Conservation (phyloP, 2,888 invertebrate genomes). For the Nomada goodeniana region DNA sequence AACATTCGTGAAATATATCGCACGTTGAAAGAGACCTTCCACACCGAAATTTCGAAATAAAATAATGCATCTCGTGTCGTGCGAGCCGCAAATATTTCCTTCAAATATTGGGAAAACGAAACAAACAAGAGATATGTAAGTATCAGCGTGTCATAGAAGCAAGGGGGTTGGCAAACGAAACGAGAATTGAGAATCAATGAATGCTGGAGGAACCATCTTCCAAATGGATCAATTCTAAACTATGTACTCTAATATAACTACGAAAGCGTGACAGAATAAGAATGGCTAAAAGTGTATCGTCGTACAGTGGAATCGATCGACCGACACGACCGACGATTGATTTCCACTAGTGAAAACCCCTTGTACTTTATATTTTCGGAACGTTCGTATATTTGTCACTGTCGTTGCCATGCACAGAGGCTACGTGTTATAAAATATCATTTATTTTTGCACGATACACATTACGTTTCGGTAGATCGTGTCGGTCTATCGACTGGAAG, state of each 20-base stretch:
- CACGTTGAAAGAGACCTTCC: too few species aligned
- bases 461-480: constrained; percentile 39
- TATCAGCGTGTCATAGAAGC: constrained; percentile 68
- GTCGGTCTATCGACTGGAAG: constrained; percentile 53
- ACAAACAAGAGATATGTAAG: not conserved
- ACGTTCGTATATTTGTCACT: not conserved
- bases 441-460: constrained; percentile 29
- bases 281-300: constrained; percentile 45
- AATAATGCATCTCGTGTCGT: too few species aligned
- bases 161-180: constrained; percentile 37
- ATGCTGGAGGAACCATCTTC: constrained; percentile 46
- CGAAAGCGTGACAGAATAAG: constrained; percentile 56
- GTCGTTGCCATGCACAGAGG: not conserved
- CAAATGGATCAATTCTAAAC: constrained; percentile 50
- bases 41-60: too few species aligned
- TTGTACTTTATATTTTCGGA: not conserved
- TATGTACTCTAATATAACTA: constrained; percentile 62
- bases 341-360: not conserved
- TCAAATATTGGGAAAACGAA: constrained; percentile 1
- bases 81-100: constrained; percentile 42
- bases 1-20: too few species aligned
- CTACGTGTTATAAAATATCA: not conserved
- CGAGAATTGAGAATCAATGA: constrained; percentile 23
- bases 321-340: constrained; percentile 50
- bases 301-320: constrained; percentile 43